Percentiles rank a stretch among this genome's conserved stretches.
These are phyloP conservation scores for Temnopleurus reevesii DNA, from an alignment of 53 echinoderm and acorn worm genomes.

Conservation along the genomic window DNA sequence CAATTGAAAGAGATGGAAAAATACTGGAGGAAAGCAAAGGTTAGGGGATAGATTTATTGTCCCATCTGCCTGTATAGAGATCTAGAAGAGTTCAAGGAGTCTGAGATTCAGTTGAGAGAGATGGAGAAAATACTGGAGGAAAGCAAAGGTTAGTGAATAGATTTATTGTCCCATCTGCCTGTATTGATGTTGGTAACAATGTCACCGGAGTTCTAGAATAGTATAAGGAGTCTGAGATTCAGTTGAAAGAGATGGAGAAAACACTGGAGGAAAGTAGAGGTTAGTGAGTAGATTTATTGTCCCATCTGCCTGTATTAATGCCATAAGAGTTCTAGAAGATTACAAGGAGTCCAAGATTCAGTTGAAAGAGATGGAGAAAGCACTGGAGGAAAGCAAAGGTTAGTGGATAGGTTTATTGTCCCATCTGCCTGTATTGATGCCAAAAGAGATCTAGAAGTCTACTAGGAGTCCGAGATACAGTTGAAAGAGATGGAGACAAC, in stretches of 20 bases:
- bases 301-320: too few relatives aligned
- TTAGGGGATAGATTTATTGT: too few relatives aligned
- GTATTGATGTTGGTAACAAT: slow-evolving; percentile 9
- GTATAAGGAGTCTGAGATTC: slow-evolving; percentile 68
- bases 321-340: slow-evolving; percentile 74
- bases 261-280: slow-evolving; percentile 86
- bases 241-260: slow-evolving; percentile 77
- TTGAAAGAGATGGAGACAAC: slow-evolving; percentile 75
- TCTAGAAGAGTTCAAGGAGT: slow-evolving; percentile 80
- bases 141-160: slow-evolving; percentile 79
- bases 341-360: slow-evolving; percentile 71
- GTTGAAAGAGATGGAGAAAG: slow-evolving; percentile 75
- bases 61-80: too few relatives aligned
- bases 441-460: slow-evolving; percentile 72
- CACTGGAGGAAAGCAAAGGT: slow-evolving; percentile 91
- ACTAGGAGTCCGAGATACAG: slow-evolving; percentile 69
- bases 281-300: slow-evolving; percentile 50
- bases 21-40: too few relatives aligned
- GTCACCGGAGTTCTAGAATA: slow-evolving; percentile 78
- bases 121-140: slow-evolving; percentile 79
- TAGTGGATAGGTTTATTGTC: neutral
- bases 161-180: too few relatives aligned
- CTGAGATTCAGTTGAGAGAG: slow-evolving; percentile 81
- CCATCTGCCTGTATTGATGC: too few relatives aligned
- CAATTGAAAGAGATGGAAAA: too few relatives aligned